These are phyloP conservation scores for Sebastes reedi DNA, from an alignment of 2,797 vertebrate species.

Conservation along the genomic window DNA sequence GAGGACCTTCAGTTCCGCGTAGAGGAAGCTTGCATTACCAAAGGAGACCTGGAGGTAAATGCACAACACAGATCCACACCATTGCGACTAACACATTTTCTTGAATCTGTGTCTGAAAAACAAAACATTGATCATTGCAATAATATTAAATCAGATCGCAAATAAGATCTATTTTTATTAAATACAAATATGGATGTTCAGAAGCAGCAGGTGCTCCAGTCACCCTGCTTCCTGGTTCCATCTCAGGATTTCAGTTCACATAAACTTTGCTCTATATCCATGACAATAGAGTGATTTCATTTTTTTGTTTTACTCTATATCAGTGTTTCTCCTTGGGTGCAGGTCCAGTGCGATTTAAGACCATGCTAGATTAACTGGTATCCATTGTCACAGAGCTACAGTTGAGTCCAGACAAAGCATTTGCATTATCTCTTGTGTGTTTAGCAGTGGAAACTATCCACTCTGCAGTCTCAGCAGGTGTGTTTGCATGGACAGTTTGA, in stretches of 20 bases:
- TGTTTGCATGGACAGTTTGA: slow-evolving; percentile 33
- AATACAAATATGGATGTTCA: not conserved
- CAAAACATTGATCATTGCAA: not conserved
- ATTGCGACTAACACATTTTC: not conserved
- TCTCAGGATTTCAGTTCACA: not conserved
- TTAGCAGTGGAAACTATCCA: not conserved
- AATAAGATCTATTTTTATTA: not conserved
- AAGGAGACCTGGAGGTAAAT: slow-evolving; percentile 99
- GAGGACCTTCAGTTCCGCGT: slow-evolving; percentile 99
- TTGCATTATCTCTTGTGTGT: slow-evolving; percentile 19
- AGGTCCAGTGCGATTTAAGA: not conserved
- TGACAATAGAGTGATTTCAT: not conserved
- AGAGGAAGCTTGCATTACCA: slow-evolving; percentile 99
- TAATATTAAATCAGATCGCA: not conserved
- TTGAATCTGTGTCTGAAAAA: not conserved
- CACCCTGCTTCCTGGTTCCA: not conserved
- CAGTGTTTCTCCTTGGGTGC: not conserved
- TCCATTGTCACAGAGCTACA: not conserved
- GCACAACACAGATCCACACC: slow-evolving; percentile 3
- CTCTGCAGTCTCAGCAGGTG: not conserved
- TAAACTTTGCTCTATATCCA: not conserved
- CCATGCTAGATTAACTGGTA: not conserved
- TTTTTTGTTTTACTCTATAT: not conserved
- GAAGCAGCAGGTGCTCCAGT: not conserved
- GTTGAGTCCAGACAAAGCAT: slow-evolving; percentile 10